These are phyloP conservation scores for Cephalopterus ornatus DNA, from an alignment of 2,113 vertebrate genomes.

Conservation along the genomic window DNA sequence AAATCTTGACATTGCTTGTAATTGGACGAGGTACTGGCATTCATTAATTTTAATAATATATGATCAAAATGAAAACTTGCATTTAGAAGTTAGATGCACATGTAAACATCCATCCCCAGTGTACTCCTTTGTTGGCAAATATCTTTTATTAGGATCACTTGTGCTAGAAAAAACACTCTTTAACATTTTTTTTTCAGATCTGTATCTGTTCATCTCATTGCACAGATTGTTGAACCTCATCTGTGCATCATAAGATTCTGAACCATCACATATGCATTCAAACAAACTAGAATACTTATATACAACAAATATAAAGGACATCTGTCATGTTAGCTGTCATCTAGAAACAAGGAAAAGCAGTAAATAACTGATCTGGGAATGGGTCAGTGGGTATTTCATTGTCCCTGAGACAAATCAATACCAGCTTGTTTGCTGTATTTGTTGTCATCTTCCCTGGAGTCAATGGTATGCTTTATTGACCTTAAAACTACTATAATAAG, in stretches of 20 bases:
- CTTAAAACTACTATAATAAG: conserved; percentile 33
- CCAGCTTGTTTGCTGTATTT: background rate
- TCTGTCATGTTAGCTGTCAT: background rate
- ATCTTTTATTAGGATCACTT: background rate
- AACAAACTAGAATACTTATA: background rate
- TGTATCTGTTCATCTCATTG: background rate
- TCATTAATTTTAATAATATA: background rate
- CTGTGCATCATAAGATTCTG: background rate
- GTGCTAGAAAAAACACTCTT: background rate
- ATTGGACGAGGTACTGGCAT: background rate
- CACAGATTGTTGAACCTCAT: background rate
- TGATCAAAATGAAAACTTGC: background rate
- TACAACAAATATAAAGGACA: background rate
- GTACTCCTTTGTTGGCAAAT: background rate
- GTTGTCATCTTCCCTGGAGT: background rate
- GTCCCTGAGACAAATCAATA: conserved; percentile 38
- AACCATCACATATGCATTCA: background rate
- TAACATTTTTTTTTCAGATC: background rate
- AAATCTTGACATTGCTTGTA: background rate
- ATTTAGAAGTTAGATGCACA: background rate
- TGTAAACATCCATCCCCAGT: background rate
- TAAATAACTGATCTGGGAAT: background rate
- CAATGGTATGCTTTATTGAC: background rate
- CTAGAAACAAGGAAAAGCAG: background rate
- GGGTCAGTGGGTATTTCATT: conserved; percentile 1